Percentiles rank a stretch among this genome's conserved stretches.
These are phyloP conservation scores for Crossaster papposus DNA, from an alignment of 53 echinoderm and acorn worm genomes.

Conservation along the genomic window DNA sequence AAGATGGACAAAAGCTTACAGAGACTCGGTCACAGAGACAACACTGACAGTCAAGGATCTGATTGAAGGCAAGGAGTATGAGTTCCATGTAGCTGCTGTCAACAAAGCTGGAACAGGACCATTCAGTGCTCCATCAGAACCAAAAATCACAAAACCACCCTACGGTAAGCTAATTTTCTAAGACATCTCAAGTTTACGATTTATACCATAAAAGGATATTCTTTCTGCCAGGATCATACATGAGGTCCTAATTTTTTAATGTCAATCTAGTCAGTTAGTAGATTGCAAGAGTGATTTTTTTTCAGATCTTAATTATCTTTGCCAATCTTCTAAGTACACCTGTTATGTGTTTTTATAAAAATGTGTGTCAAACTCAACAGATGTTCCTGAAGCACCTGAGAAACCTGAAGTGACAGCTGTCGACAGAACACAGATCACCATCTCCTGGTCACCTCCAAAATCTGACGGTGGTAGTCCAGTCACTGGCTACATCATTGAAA, in stretches of 20 bases:
- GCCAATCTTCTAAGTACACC: too few species aligned
- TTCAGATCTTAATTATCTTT: too few species aligned
- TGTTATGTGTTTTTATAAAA: too few species aligned
- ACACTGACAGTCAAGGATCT: slow-evolving; percentile 72
- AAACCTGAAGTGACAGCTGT: slow-evolving; percentile 74
- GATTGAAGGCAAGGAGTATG: slow-evolving; percentile 75
- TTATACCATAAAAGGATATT: too few species aligned
- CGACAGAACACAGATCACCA: slow-evolving; percentile 76
- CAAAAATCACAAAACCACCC: slow-evolving; percentile 77
- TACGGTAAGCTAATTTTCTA: slow-evolving; percentile 79
- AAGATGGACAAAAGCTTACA: slow-evolving; percentile 78
- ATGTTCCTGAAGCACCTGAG: slow-evolving; percentile 72
- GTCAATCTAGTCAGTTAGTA: too few species aligned
- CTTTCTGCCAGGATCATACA: too few species aligned
- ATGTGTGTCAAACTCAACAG: slow-evolving; percentile 31
- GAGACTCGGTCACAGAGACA: slow-evolving; percentile 72
- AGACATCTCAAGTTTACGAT: too few species aligned
- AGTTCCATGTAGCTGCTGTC: slow-evolving; percentile 83
- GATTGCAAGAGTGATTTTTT: too few species aligned
- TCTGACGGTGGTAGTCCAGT: slow-evolving; percentile 93
- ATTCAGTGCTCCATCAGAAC: slow-evolving; percentile 76
- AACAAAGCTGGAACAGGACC: slow-evolving; percentile 82
- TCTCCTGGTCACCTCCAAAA: slow-evolving; percentile 85
- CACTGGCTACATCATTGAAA: slow-evolving; percentile 83
- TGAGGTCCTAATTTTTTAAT: too few species aligned